Conservation (phyloP, 2,888 invertebrate genomes). For the Julus scandinavius region DNA sequence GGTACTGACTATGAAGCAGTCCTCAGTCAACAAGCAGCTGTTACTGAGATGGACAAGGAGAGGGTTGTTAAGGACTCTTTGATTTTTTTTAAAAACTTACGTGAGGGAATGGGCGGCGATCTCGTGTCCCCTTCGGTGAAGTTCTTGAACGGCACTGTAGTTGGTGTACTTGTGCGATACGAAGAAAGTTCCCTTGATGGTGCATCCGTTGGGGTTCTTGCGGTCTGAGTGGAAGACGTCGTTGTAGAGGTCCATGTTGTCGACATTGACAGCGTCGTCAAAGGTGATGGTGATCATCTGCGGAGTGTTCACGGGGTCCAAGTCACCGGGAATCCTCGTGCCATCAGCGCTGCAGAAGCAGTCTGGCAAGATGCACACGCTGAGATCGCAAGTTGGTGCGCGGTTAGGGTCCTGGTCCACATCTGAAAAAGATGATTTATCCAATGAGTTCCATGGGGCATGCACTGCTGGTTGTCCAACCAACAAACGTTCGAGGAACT, state of each 20-base stretch:
- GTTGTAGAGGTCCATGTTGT: conserved; percentile 92
- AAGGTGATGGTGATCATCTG: conserved; percentile 96
- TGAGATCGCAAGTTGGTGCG: conserved; percentile 87
- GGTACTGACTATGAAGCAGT: too few species aligned
- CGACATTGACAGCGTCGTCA: conserved; percentile 94
- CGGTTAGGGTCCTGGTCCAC: conserved; percentile 93
- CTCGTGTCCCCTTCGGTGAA: conserved; percentile 90
- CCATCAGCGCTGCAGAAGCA: conserved; percentile 96
- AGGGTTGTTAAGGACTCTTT: background rate
- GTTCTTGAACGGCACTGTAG: conserved; percentile 92
- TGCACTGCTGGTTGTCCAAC: too few species aligned
- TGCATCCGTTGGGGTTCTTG: conserved; percentile 92
- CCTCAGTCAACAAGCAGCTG: too few species aligned
- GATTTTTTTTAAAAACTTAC: conserved; percentile 68
- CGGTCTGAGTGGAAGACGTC: conserved; percentile 90
- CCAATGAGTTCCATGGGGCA: too few species aligned
- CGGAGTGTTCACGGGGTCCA: conserved; percentile 71
- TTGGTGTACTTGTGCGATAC: conserved; percentile 93
- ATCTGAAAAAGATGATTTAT: conserved; percentile 70
- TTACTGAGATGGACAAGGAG: background rate
- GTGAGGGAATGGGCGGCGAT: conserved; percentile 94
- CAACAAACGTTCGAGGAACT: too few species aligned
- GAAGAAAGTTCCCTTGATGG: conserved; percentile 92
- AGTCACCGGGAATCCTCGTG: conserved; percentile 72
- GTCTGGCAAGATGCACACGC: conserved; percentile 87